Evolutionary conservation across 2,113 vertebrate genomes (phyloP), one percentile per base, ranked within the genome.

Genomic region (Zingel zingel): DNA sequence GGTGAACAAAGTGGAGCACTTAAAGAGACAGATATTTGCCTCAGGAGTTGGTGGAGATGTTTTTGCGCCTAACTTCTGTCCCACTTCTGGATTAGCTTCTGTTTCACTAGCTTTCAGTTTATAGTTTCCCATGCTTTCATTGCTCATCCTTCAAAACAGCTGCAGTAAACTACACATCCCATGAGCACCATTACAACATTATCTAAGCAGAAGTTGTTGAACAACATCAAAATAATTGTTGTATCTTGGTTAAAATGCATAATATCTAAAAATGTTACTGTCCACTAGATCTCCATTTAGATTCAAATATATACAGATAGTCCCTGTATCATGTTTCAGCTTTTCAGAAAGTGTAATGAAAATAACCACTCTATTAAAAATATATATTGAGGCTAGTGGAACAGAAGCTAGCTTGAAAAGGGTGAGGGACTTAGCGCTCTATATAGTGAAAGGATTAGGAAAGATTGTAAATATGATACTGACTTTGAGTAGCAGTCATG

Each of bases 391-490:
- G 21, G 19, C 8, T 61, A 59, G 58, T 77, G 43, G 50, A 76
- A 79, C 71, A 70, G 56, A 67, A 66, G 25, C 61, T 64, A 27
- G 62, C 72, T 61, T 75, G 51, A 85, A 80, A 72, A 71, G 43
- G 45, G 9, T 74, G 62, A 74, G 16, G 33, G 62, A 61, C 47
- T 76, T 56, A 68, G 56, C 15, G 6, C 27, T 77, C 12, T 56
- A 53, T 64, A 53, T 48, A 53, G 66, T 5, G 27, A 73, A 82
- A 33, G 79, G 74, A 88, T 82, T 85, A 79, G 23, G 27, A 18
- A 56, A 68, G 79, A 85, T 80, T 67, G 30, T 36, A 57, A 67
- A 75, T 76, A 67, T 48, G 53, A 74, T 16, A 47, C 30, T 48
- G 62, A 57, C 30, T 47, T 65, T 59, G 12, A 65, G 58, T 25